phyloP scores from a whole-genome alignment of 2,797 vertebrate genomes.

The Syngnathus acus region DNA sequence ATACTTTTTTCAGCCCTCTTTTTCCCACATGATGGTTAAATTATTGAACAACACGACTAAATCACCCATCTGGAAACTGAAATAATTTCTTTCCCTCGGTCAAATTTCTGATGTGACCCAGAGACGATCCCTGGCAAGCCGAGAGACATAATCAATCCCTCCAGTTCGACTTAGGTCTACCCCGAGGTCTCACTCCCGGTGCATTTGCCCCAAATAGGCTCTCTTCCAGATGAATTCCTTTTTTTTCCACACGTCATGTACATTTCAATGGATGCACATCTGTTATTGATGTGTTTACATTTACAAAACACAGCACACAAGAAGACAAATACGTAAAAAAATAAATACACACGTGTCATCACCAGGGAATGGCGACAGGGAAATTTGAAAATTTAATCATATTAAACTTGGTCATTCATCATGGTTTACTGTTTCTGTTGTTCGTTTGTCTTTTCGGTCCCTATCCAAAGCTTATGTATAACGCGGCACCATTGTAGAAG shows the following conservation, averaged over 20 bases:
- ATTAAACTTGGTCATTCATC: background rate
- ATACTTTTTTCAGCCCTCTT: background rate
- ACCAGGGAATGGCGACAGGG: background rate
- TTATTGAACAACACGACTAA: background rate
- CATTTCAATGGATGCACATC: background rate
- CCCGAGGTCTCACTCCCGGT: background rate
- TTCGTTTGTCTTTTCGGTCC: background rate
- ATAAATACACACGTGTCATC: background rate
- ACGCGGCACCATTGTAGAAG: background rate
- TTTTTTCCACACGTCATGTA: background rate
- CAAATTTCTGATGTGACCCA: too few relatives aligned
- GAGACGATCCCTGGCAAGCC: too few relatives aligned
- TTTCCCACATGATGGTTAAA: background rate
- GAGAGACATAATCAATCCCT: too few relatives aligned
- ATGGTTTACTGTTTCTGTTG: background rate
- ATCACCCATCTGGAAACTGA: background rate
- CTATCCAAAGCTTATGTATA: background rate
- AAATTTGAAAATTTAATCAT: background rate
- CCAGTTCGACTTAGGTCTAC: too few relatives aligned
- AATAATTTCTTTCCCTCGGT: background rate
- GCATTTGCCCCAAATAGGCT: background rate
- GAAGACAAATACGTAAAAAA: background rate
- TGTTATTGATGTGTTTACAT: background rate
- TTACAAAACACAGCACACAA: background rate
- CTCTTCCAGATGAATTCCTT: background rate